Percentiles rank a stretch among this genome's conserved stretches.
phyloP scores from a whole-genome alignment of 92 coral and sea anemone species.

The Desmophyllum pertusum region DNA sequence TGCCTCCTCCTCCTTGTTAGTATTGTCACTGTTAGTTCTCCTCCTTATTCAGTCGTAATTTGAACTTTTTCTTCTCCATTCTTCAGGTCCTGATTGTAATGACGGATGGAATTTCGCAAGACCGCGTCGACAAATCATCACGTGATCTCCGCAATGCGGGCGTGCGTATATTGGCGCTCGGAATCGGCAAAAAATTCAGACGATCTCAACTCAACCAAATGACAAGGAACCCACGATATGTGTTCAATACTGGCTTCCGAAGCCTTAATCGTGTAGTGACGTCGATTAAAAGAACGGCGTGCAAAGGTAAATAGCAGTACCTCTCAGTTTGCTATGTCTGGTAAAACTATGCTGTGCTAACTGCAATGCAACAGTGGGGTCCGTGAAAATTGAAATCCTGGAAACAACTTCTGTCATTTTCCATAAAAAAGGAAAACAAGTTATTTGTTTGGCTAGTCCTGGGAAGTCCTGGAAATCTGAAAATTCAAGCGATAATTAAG shows the following conservation, averaged over 20 bases:
- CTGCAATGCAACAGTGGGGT: no score
- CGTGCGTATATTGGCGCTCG: slow-evolving; percentile 62
- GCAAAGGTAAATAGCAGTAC: slow-evolving; percentile 54
- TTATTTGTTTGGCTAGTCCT: no score
- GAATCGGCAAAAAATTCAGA: slow-evolving; percentile 67
- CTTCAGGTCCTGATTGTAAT: slow-evolving; percentile 64
- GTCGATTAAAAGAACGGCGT: slow-evolving; percentile 66
- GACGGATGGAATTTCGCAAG: slow-evolving; percentile 84
- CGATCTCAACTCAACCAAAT: slow-evolving; percentile 61
- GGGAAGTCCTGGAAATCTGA: no score
- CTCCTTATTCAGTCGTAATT: not conserved
- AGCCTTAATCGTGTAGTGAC: slow-evolving; percentile 51
- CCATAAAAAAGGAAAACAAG: no score
- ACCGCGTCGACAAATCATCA: slow-evolving; percentile 58
- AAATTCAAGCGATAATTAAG: no score
- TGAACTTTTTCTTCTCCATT: not conserved
- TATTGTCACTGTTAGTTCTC: not conserved
- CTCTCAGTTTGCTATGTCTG: not conserved
- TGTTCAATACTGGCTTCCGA: slow-evolving; percentile 74
- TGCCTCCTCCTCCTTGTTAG: no score
- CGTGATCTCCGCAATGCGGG: slow-evolving; percentile 61
- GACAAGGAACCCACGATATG: slow-evolving; percentile 58
- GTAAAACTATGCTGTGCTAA: not conserved
- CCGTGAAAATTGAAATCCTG: no score
- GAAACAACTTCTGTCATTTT: no score